These are phyloP conservation scores for Zophobas atratus DNA, from an alignment of 1,140 invertebrate species.

Conservation along the genomic window DNA sequence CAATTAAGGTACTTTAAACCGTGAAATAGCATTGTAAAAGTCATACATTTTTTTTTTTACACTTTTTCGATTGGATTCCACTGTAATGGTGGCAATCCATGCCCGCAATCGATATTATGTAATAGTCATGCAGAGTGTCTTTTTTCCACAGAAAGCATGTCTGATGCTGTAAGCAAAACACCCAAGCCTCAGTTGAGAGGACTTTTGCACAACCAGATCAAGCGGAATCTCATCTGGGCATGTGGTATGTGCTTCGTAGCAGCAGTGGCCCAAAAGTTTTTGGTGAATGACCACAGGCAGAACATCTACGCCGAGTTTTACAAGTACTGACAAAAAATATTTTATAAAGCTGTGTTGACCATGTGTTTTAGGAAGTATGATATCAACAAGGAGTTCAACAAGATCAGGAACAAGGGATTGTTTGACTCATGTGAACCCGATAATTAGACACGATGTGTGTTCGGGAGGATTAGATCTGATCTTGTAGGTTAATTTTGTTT, in stretches of 20 bases:
- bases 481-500: slow-evolving; percentile 26
- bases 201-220: slow-evolving; percentile 72
- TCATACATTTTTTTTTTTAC: not conserved
- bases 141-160: slow-evolving; percentile 45
- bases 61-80: not conserved
- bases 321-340: slow-evolving; percentile 69
- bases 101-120: slow-evolving; percentile 24
- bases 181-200: slow-evolving; percentile 73
- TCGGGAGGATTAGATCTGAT: slow-evolving; percentile 19
- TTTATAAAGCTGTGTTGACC: slow-evolving; percentile 20
- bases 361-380: slow-evolving; percentile 71
- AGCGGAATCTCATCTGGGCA: slow-evolving; percentile 71
- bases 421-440: slow-evolving; percentile 70
- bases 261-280: slow-evolving; percentile 69
- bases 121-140: not conserved
- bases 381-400: slow-evolving; percentile 73
- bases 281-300: slow-evolving; percentile 72
- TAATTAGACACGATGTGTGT: slow-evolving; percentile 1
- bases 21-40: not conserved
- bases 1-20: slow-evolving; percentile 11
- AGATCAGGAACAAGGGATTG: slow-evolving; percentile 71
- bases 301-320: slow-evolving; percentile 78
- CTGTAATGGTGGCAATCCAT: not conserved
- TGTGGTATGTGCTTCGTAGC: slow-evolving; percentile 65
- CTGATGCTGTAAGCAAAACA: slow-evolving; percentile 59